Evolutionary conservation across 37 sponge, comb jelly and placozoan genomes (phyloP), one percentile per base, ranked within the genome.

Genomic region (Chondrosia reniformis): DNA sequence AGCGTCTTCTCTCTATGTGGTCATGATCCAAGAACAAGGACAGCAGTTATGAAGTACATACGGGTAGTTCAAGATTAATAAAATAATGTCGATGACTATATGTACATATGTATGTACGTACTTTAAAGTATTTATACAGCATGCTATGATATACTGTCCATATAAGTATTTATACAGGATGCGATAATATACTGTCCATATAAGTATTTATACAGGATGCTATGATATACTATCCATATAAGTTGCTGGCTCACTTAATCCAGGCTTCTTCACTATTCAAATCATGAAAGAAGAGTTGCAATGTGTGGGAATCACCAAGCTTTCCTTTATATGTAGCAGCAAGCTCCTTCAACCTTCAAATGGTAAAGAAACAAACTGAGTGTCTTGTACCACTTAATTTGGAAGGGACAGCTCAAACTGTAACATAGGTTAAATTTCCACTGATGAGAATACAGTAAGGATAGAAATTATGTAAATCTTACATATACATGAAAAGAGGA

Each of bases 211-310:
- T n/a, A n/a, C 39, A 74, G 8, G 10, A 10, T n/a, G 19, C 33
- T 45, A 37, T 13, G 34, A 43, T 30, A 59, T 59, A 30, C n/a
- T 13, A 13, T 6, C 22, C 61, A 59, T 13, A 59, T 13, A 5
- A 76, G 10, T 46, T 76, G 2, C 13, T 41, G 37, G 9, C 84
- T 76, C 45, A 93, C 93, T 81, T 94, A 21, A 90, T 90, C 94
- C 94, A 94, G 17, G 83, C 55, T 40, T 90, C 94, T 69, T 96
- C 97, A 31, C 93, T 90, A 34, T 90, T 86, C 5, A 96, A 25
- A 27, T 89, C 90, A 36, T 88, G 69, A 58, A 84, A 93, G 83
- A 96, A 93, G 82, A 89, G 94, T 52, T 93, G 94, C 56, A 96
- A 82, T 39, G 61, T 62, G 75, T 81, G 85, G 9, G 94, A 87